Conservation (phyloP, 1,140 invertebrate species). For the Cydia splendana region DNA sequence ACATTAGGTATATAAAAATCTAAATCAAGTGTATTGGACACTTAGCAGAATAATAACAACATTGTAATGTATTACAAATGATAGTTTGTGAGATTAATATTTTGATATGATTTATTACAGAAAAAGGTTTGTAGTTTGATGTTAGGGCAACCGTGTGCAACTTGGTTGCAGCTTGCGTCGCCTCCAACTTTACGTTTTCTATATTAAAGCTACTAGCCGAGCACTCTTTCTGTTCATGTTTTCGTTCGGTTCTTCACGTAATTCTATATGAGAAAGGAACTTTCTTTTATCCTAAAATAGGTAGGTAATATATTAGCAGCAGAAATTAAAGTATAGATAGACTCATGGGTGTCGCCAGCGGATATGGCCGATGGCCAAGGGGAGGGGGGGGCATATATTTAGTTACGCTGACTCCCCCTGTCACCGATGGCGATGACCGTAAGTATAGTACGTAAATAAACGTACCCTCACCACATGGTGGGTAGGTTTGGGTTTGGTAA, state of each 20-base stretch:
- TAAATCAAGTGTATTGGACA: neutral
- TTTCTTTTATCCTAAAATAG: neutral
- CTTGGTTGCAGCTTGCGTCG: conserved; percentile 1
- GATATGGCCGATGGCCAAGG: no score
- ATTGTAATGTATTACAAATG: conserved; percentile 10
- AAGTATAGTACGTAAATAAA: no score
- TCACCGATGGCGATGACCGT: no score
- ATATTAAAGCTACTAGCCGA: neutral
- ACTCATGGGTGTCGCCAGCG: no score
- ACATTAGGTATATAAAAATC: neutral
- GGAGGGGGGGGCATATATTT: no score
- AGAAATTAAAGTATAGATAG: neutral
- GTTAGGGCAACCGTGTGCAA: neutral
- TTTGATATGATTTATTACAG: conserved; percentile 21
- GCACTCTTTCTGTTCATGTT: neutral
- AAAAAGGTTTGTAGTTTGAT: conserved; percentile 11
- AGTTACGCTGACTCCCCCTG: no score
- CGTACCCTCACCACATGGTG: no score
- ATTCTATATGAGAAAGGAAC: neutral
- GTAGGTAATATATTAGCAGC: no score
- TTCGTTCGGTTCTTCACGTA: neutral
- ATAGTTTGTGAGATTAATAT: conserved; percentile 19
- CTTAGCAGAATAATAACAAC: conserved; percentile 12
- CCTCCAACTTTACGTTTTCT: neutral
- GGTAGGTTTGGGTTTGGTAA: no score